Percentiles rank a stretch among this genome's conserved stretches.
phyloP scores from a whole-genome alignment of 1,140 invertebrate species.

The Mesaphorura yosii region DNA sequence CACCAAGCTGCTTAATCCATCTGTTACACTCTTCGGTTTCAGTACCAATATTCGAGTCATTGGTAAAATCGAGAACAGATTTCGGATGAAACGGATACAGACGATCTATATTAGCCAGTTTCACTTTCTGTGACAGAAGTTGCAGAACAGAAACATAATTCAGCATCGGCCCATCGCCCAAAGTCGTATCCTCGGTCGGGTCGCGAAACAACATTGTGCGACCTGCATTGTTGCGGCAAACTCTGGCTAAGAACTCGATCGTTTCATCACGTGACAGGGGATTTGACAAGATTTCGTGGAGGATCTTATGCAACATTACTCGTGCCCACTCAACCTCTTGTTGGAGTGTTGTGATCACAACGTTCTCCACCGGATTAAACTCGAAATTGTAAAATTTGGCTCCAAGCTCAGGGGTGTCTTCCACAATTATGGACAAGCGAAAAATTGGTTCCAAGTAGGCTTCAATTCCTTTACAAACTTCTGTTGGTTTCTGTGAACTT shows the following conservation, averaged over 20 bases:
- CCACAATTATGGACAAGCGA: conserved; percentile 76
- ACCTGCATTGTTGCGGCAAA: conserved; percentile 70
- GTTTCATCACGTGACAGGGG: conserved; percentile 57
- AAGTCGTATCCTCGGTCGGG: conserved; percentile 71
- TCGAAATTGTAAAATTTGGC: conserved; percentile 47
- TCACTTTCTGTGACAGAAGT: conserved; percentile 67
- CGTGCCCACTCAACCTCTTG: conserved; percentile 59
- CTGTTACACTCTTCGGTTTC: conserved; percentile 63
- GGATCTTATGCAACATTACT: conserved; percentile 31
- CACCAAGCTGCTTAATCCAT: conserved; percentile 57
- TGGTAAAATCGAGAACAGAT: conserved; percentile 60
- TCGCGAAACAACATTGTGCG: conserved; percentile 64
- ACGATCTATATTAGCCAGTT: conserved; percentile 68
- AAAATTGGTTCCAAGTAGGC: conserved; percentile 83
- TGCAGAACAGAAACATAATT: conserved; percentile 85
- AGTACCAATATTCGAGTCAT: conserved; percentile 73
- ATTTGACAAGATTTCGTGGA: conserved; percentile 59
- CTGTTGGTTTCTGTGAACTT: conserved; percentile 66
- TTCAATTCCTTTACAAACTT: conserved; percentile 40
- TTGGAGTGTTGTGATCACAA: conserved; percentile 40
- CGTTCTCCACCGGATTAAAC: conserved; percentile 48
- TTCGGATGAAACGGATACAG: conserved; percentile 76
- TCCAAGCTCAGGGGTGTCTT: conserved; percentile 73
- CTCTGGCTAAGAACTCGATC: conserved; percentile 60
- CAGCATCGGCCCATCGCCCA: conserved; percentile 80